Evolutionary conservation across 1,140 invertebrate genomes (phyloP).

Genomic region (Rhyacophila brunnea): DNA sequence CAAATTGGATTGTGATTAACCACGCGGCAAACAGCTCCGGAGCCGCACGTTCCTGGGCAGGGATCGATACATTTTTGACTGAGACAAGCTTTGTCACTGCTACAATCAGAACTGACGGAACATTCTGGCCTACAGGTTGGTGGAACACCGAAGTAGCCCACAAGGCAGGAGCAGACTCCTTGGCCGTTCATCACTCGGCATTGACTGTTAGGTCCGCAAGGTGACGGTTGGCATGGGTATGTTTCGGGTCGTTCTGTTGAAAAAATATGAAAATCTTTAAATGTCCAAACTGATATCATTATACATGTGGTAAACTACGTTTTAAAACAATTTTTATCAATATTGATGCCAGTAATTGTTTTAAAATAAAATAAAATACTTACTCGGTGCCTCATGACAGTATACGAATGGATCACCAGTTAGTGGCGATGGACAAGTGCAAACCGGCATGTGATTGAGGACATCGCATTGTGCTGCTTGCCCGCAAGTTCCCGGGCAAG

Average conservation of each 20-base stretch:
- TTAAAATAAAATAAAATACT: conserved; percentile 32
- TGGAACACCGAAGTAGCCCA: conserved; percentile 74
- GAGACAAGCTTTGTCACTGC: conserved; percentile 66
- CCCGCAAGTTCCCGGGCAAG: conserved; percentile 65
- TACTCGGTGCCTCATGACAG: conserved; percentile 60
- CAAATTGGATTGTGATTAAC: conserved; percentile 78
- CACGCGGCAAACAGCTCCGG: conserved; percentile 66
- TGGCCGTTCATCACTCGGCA: conserved; percentile 68
- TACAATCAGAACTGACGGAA: conserved; percentile 65
- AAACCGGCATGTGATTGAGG: conserved; percentile 64
- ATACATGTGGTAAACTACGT: no score
- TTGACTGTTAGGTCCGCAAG: conserved; percentile 64
- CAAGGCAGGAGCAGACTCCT: conserved; percentile 70
- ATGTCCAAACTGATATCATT: conserved; percentile 57
- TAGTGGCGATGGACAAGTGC: conserved; percentile 65
- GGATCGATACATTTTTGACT: conserved; percentile 73
- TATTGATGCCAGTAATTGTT: conserved; percentile 27
- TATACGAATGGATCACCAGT: conserved; percentile 73
- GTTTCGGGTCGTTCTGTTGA: conserved; percentile 31
- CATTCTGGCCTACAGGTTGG: conserved; percentile 73
- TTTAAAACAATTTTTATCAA: conserved; percentile 62
- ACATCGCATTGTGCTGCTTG: conserved; percentile 69
- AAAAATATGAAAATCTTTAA: conserved; percentile 40
- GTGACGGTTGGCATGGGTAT: conserved; percentile 59
- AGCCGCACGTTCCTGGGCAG: conserved; percentile 70